These are phyloP conservation scores for Elanus axillaris DNA, from an alignment of 2,113 vertebrate genomes.

Conservation along the genomic window DNA sequence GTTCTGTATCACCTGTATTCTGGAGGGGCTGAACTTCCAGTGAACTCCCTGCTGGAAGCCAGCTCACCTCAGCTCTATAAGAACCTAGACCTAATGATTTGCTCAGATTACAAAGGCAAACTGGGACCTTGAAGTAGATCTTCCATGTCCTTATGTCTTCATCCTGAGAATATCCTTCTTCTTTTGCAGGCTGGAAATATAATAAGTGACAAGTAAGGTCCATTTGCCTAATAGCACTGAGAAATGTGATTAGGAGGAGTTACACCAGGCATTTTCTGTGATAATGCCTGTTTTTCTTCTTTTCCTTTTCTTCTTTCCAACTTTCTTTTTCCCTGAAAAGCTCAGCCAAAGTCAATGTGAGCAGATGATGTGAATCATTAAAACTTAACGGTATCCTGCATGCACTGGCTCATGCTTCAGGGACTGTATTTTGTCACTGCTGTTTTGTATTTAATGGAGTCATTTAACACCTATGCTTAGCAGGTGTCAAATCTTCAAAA, in stretches of 20 bases:
- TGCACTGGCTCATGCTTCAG: not conserved
- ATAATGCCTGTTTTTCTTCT: not conserved
- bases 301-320: not conserved
- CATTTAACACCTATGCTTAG: not conserved
- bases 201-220: not conserved
- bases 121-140: not conserved
- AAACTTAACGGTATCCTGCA: not conserved
- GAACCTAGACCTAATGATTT: not conserved
- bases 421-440: not conserved
- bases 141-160: not conserved
- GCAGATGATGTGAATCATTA: not conserved
- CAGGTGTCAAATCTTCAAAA: not conserved
- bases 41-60: not conserved
- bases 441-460: not conserved
- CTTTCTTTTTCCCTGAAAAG: not conserved
- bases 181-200: not conserved
- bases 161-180: not conserved
- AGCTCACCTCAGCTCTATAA: not conserved
- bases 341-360: not conserved
- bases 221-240: not conserved
- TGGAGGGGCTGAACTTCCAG: not conserved
- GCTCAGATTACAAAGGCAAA: not conserved
- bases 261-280: not conserved
- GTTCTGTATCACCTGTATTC: not conserved
- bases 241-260: not conserved